Evolutionary conservation across 2,888 invertebrate genomes (phyloP).

Genomic region (Petrolisthes manimaculis): DNA sequence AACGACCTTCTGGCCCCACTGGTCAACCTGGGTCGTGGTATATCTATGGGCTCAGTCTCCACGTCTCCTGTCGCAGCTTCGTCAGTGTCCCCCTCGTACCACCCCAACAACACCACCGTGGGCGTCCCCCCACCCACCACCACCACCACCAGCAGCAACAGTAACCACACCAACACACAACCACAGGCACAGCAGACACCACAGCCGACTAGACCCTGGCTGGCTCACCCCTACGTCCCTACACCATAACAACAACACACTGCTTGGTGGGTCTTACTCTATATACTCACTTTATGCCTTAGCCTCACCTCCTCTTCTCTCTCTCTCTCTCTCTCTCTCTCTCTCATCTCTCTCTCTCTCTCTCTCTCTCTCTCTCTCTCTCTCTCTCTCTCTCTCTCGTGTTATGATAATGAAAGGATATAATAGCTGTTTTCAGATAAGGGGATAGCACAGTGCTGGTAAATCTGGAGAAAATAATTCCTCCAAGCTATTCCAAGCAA

Average conservation of each 20-base stretch:
- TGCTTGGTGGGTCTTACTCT: conserved; percentile 25
- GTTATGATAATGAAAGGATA: no score
- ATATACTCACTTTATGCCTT: no score
- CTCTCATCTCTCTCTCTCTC: no score
- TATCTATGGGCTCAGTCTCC: conserved; percentile 36
- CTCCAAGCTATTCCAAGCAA: no score
- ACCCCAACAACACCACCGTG: conserved; percentile 18
- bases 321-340: no score
- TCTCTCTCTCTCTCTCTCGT: no score
- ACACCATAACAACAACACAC: conserved; percentile 41
- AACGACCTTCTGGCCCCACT: conserved; percentile 39
- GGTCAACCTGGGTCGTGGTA: conserved; percentile 35
- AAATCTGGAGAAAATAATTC: no score
- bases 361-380: no score
- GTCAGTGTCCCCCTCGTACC: conserved; percentile 37
- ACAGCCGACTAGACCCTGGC: conserved; percentile 27
- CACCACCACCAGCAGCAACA: conserved; percentile 41
- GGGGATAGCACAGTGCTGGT: no score
- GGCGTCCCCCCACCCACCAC: conserved; percentile 27
- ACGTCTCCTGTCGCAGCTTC: conserved; percentile 28
- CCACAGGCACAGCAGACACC: conserved; percentile 13
- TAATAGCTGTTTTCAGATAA: no score
- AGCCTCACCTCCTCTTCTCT: neutral
- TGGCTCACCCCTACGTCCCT: conserved; percentile 41
- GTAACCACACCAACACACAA: conserved; percentile 25